Conservation (phyloP, 1,140 invertebrate species). For the Macrosteles quadrilineatus region DNA sequence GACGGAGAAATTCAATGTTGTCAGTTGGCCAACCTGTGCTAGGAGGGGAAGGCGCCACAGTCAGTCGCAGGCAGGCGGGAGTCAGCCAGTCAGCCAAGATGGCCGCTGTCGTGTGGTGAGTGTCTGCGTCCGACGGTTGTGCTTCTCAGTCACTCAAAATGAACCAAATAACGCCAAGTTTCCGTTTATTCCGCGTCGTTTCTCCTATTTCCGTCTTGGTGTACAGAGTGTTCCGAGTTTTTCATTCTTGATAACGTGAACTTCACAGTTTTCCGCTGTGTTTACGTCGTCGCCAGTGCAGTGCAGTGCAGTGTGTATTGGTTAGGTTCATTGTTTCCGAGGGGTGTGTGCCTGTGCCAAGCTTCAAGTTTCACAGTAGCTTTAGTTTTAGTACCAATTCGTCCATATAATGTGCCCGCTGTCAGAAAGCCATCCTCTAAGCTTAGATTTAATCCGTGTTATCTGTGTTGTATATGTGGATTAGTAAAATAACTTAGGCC, state of each 20-base stretch:
- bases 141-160: slow-evolving; percentile 3
- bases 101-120: not conserved
- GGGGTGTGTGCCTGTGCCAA: not conserved
- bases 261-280: not conserved
- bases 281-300: not conserved
- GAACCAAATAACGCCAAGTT: not conserved
- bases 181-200: not conserved
- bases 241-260: not conserved
- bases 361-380: not conserved
- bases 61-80: not conserved
- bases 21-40: slow-evolving; percentile 7
- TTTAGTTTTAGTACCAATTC: not conserved
- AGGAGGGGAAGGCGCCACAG: slow-evolving; percentile 1
- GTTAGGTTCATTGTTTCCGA: not conserved
- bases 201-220: not conserved
- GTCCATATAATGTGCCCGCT: slow-evolving; percentile 12
- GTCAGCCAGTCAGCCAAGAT: slow-evolving; percentile 1
- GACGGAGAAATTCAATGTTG: not conserved
- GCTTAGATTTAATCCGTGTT: not conserved
- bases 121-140: not conserved
- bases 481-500: too few species aligned
- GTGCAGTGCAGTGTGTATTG: not conserved
- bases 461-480: too few species aligned
- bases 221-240: slow-evolving; percentile 9
- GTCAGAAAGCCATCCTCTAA: slow-evolving; percentile 13